Conservation (phyloP, 1,140 invertebrate genomes). For the Cepaea nemoralis region DNA sequence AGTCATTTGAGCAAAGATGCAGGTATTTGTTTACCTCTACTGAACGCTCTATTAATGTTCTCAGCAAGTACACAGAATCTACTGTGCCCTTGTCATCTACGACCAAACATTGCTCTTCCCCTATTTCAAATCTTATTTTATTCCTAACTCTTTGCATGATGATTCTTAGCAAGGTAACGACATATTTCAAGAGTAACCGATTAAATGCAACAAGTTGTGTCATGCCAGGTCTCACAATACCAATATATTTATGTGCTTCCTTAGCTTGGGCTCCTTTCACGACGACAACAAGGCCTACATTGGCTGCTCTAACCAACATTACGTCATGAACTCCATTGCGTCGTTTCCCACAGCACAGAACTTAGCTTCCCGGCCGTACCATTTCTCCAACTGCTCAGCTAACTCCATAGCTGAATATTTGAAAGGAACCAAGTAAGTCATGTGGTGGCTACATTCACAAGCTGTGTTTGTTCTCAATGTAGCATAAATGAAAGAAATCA, state of each 20-base stretch:
- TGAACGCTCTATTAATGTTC: too few relatives aligned
- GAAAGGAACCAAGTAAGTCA: neutral
- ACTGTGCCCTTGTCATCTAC: too few relatives aligned
- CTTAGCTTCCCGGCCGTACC: neutral
- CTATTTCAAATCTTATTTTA: too few relatives aligned
- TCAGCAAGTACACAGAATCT: too few relatives aligned
- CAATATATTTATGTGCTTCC: neutral
- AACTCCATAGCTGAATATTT: neutral
- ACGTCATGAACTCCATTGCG: neutral
- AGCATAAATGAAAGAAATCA: neutral
- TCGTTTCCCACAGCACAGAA: neutral
- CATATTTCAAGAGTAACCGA: too few relatives aligned
- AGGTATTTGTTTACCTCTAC: too few relatives aligned
- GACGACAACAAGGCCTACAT: neutral
- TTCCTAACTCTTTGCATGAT: too few relatives aligned
- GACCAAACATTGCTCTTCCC: too few relatives aligned
- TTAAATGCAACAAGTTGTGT: too few relatives aligned
- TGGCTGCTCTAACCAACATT: neutral
- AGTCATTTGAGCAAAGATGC: too few relatives aligned
- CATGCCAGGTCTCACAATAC: too few relatives aligned
- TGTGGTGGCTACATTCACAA: neutral
- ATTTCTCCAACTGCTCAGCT: conserved; percentile 14
- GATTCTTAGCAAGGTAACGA: too few relatives aligned
- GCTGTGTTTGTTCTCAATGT: neutral
- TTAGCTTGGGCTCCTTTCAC: neutral